These are phyloP conservation scores for Noctilio leporinus DNA, from an alignment of 2,113 vertebrate genomes.

Conservation along the genomic window DNA sequence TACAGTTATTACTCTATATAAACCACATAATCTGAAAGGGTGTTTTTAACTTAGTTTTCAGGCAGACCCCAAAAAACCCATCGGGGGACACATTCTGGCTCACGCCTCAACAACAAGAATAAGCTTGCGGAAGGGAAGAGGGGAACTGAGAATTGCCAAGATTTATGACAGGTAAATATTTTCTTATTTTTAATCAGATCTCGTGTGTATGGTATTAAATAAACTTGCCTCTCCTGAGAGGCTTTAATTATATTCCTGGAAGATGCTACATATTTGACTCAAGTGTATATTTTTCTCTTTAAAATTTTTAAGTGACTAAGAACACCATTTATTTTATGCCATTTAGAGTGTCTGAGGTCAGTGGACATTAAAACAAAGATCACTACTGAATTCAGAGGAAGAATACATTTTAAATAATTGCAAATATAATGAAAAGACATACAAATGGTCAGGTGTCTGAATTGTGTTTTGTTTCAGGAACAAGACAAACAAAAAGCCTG, in stretches of 20 bases:
- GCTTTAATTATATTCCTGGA: constrained; percentile 15
- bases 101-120: constrained; percentile 98
- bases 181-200: constrained; percentile 8
- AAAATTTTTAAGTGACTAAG: background rate
- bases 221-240: background rate
- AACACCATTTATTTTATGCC: background rate
- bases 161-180: constrained; percentile 94
- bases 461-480: background rate
- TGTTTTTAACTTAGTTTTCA: constrained; percentile 88
- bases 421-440: background rate
- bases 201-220: background rate
- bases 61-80: constrained; percentile 97
- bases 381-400: background rate
- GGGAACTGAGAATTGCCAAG: constrained; percentile 96
- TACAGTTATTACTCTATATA: background rate
- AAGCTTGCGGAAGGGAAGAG: constrained; percentile 94
- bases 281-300: background rate
- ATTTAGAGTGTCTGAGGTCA: background rate
- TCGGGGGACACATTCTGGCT: constrained; percentile 97
- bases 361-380: background rate
- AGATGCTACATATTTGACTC: background rate
- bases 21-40: constrained; percentile 13
- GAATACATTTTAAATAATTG: background rate
- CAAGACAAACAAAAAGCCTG: background rate
- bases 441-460: background rate